Conservation (phyloP, 2,888 invertebrate species). For the Diadegma fenestrale region DNA sequence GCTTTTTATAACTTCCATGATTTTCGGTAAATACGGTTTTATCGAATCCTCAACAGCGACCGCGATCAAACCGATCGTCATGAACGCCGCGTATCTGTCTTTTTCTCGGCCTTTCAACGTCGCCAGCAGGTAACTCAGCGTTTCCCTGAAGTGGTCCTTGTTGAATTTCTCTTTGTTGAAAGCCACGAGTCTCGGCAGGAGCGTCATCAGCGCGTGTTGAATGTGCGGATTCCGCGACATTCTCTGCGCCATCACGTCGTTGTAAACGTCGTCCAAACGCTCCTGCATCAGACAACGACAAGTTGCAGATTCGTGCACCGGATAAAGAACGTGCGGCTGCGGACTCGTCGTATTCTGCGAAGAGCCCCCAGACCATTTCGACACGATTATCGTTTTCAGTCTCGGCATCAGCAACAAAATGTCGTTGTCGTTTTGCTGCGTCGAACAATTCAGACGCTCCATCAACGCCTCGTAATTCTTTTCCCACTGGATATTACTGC, state of each 20-base stretch:
- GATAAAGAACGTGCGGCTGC: slow-evolving; percentile 79
- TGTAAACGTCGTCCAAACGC: slow-evolving; percentile 92
- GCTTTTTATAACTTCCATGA: slow-evolving; percentile 93
- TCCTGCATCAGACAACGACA: slow-evolving; percentile 93
- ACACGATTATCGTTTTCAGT: slow-evolving; percentile 87
- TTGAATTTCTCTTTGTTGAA: slow-evolving; percentile 94
- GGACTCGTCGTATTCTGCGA: slow-evolving; percentile 75
- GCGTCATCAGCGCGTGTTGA: slow-evolving; percentile 93
- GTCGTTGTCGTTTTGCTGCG: slow-evolving; percentile 84
- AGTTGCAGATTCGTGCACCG: slow-evolving; percentile 94
- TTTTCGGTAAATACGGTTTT: slow-evolving; percentile 91
- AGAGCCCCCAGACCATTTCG: slow-evolving; percentile 82
- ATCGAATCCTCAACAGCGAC: slow-evolving; percentile 95
- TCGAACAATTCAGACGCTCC: slow-evolving; percentile 86
- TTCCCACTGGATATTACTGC: slow-evolving; percentile 96
- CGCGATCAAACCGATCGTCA: slow-evolving; percentile 95
- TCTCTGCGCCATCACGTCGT: slow-evolving; percentile 92
- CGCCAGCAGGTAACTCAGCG: slow-evolving; percentile 92
- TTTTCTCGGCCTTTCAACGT: slow-evolving; percentile 93
- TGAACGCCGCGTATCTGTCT: slow-evolving; percentile 94
- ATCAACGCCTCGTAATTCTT: slow-evolving; percentile 91
- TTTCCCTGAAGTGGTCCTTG: slow-evolving; percentile 89
- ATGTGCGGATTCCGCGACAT: slow-evolving; percentile 91
- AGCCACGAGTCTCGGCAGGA: slow-evolving; percentile 97
- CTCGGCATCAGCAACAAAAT: slow-evolving; percentile 87